Evolutionary conservation across 2,113 vertebrate genomes (phyloP).

Genomic region (Illadopsis cleaveri): DNA sequence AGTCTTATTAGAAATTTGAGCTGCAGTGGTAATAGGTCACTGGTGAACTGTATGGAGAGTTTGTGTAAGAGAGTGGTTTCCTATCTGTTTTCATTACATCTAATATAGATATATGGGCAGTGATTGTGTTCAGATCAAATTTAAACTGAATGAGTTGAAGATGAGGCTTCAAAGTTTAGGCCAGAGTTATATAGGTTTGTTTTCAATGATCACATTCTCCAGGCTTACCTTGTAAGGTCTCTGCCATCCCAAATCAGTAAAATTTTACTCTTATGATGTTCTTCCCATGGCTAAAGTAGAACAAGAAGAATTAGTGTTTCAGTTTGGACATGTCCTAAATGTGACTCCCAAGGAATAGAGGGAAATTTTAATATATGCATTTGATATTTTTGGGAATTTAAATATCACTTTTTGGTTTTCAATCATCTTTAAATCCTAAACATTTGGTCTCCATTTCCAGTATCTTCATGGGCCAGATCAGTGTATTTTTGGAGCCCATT

Average conservation of each 20-base stretch:
- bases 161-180: neutral
- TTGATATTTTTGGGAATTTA: neutral
- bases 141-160: neutral
- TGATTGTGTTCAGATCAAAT: neutral
- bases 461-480: neutral
- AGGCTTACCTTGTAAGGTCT: neutral
- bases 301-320: neutral
- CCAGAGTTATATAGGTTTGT: neutral
- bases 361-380: neutral
- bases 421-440: neutral
- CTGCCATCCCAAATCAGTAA: neutral
- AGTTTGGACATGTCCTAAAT: neutral
- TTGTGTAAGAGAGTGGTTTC: neutral
- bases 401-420: neutral
- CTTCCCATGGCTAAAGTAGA: neutral
- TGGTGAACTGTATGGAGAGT: neutral
- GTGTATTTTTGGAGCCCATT: neutral
- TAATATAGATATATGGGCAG: neutral
- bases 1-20: neutral
- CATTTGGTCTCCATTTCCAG: neutral
- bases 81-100: neutral
- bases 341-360: neutral
- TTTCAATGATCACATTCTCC: neutral
- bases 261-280: neutral
- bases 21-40: neutral